These are phyloP conservation scores for Sturnira hondurensis DNA, from an alignment of 2,113 vertebrate species.

Conservation along the genomic window DNA sequence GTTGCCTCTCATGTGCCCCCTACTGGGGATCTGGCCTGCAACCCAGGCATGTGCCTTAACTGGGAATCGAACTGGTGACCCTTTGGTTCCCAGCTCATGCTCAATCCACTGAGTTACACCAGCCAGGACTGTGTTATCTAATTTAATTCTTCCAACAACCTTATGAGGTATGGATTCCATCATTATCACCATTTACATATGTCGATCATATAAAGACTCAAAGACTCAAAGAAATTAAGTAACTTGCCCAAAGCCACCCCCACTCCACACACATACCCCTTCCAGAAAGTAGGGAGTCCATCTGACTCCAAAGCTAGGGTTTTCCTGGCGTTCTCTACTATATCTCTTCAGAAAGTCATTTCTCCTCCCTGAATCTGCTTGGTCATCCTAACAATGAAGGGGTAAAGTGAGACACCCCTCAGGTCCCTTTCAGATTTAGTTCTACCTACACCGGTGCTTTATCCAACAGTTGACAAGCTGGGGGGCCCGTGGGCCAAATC, in stretches of 20 bases:
- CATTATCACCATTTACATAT: not conserved
- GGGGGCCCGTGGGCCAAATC: not conserved
- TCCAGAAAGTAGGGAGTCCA: not conserved
- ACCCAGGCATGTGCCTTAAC: no score
- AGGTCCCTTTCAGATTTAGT: not conserved
- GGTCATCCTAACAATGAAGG: not conserved
- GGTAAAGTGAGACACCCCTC: not conserved
- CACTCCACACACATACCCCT: not conserved
- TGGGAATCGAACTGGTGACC: no score
- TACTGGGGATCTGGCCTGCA: no score
- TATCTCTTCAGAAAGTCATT: not conserved
- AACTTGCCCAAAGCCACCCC: not conserved
- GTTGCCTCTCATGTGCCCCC: no score
- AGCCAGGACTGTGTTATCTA: not conserved
- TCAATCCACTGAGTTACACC: no score
- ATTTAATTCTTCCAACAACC: not conserved
- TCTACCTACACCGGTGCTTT: not conserved
- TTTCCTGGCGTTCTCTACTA: not conserved
- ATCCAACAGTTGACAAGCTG: not conserved
- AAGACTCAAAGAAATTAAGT: slow-evolving; percentile 28
- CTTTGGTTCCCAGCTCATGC: no score
- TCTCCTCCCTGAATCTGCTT: not conserved
- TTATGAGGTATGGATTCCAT: not conserved
- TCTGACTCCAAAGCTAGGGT: not conserved
- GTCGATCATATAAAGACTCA: not conserved